phyloP scores from a whole-genome alignment of 1,140 invertebrate genomes.

The Cotesia chilonis region DNA sequence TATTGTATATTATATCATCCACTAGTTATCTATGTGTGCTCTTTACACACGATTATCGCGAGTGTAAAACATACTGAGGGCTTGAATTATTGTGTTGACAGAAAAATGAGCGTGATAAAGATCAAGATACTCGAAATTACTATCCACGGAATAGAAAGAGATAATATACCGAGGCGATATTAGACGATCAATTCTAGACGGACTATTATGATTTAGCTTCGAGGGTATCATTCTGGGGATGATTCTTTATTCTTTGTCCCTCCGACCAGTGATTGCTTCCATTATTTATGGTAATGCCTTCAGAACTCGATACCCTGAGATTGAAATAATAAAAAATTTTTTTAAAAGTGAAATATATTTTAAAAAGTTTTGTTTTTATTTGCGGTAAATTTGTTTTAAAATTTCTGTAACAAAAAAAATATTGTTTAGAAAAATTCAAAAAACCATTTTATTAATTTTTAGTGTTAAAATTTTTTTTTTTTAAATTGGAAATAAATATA shows the following conservation, averaged over 20 bases:
- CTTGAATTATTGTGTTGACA: not conserved
- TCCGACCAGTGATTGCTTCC: constrained; percentile 37
- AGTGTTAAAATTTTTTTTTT: too few species aligned
- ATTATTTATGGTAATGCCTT: constrained; percentile 39
- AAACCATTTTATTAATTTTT: too few species aligned
- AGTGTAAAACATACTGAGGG: constrained; percentile 6
- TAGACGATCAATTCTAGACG: constrained; percentile 34
- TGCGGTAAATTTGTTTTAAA: too few species aligned
- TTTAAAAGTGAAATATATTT: too few species aligned
- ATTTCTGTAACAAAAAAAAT: too few species aligned
- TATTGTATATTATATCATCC: not conserved
- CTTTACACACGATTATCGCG: constrained; percentile 3
- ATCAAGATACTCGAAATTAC: not conserved
- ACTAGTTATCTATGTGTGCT: too few species aligned
- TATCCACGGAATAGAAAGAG: not conserved
- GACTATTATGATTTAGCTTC: constrained; percentile 37
- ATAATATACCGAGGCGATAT: constrained; percentile 6
- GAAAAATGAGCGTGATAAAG: not conserved
- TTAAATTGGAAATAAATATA: too few species aligned
- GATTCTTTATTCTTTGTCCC: constrained; percentile 30
- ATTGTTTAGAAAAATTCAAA: too few species aligned
- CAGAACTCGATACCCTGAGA: constrained; percentile 14
- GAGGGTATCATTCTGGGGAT: constrained; percentile 4
- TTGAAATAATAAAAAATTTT: not conserved
- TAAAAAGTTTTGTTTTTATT: too few species aligned